Conservation (phyloP, 2,113 vertebrate genomes). For the Mirza zaza region DNA sequence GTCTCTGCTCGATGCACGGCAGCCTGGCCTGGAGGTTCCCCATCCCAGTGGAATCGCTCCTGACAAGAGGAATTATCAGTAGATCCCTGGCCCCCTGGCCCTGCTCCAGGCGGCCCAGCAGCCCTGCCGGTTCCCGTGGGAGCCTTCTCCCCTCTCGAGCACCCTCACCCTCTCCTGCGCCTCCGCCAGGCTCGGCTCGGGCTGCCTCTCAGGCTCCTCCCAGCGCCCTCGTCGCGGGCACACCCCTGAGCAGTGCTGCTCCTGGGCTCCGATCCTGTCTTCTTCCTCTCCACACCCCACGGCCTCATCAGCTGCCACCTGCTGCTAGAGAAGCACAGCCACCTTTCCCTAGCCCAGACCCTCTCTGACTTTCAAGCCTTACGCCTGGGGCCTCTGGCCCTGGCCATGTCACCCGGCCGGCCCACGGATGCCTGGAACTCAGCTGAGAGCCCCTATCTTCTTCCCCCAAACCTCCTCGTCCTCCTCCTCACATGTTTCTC, state of each 20-base stretch:
- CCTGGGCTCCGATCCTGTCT: background rate
- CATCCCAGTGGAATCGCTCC: background rate
- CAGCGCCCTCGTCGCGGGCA: background rate
- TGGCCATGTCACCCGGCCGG: background rate
- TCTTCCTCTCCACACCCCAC: background rate
- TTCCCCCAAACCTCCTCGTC: background rate
- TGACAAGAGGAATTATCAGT: background rate
- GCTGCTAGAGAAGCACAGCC: background rate
- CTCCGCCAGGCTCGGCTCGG: background rate
- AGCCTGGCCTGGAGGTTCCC: background rate
- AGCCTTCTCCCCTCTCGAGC: background rate
- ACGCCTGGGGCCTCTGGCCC: background rate
- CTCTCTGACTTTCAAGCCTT: background rate
- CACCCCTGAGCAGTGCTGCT: background rate
- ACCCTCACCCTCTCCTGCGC: background rate
- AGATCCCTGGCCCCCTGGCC: background rate
- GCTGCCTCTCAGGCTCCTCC: background rate
- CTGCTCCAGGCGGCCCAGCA: background rate
- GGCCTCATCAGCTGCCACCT: background rate
- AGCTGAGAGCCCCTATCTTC: background rate
- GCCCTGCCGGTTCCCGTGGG: accelerated
- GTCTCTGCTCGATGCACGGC: background rate
- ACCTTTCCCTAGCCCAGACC: background rate
- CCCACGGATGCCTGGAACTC: background rate
- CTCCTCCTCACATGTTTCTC: background rate